Evolutionary conservation across 1,140 invertebrate species (phyloP).

Genomic region (Centruroides sculpturatus): DNA sequence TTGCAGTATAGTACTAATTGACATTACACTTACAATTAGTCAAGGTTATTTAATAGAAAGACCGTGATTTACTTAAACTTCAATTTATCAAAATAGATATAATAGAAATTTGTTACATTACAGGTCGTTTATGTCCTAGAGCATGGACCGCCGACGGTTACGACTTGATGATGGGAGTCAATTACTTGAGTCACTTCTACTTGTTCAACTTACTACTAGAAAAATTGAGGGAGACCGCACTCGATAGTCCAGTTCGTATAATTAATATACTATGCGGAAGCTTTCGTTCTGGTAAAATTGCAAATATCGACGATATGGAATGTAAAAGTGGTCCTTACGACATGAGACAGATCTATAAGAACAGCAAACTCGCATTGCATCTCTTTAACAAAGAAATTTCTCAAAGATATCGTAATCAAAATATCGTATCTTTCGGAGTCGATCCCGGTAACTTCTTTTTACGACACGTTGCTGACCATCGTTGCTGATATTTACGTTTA

Average conservation of each 20-base stretch:
- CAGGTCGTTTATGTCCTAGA: conserved; percentile 24
- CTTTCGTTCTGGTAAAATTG: conserved; percentile 45
- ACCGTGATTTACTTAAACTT: no score
- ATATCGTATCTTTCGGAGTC: conserved; percentile 7
- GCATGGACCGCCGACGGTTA: conserved; percentile 27
- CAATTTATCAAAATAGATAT: no score
- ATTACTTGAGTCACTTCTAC: conserved; percentile 50
- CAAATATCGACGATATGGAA: conserved; percentile 53
- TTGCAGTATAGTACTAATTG: no score
- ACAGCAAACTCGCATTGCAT: conserved; percentile 62
- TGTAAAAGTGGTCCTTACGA: conserved; percentile 29
- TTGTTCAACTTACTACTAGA: conserved; percentile 61
- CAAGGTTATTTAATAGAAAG: no score
- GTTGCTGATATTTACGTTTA: no score
- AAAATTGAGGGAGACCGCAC: conserved; percentile 39
- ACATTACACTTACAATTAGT: no score
- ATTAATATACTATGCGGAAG: conserved; percentile 29
- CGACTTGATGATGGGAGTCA: conserved; percentile 28
- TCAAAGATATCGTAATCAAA: conserved; percentile 26
- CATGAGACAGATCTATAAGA: conserved; percentile 46
- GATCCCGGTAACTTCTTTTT: conserved; percentile 12
- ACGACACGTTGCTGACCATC: not conserved
- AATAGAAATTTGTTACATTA: no score
- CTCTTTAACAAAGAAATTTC: conserved; percentile 50
- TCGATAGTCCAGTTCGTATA: conserved; percentile 24